Conservation (phyloP, 37 sponge, comb jelly and placozoan species). For the Beroe ovata region DNA sequence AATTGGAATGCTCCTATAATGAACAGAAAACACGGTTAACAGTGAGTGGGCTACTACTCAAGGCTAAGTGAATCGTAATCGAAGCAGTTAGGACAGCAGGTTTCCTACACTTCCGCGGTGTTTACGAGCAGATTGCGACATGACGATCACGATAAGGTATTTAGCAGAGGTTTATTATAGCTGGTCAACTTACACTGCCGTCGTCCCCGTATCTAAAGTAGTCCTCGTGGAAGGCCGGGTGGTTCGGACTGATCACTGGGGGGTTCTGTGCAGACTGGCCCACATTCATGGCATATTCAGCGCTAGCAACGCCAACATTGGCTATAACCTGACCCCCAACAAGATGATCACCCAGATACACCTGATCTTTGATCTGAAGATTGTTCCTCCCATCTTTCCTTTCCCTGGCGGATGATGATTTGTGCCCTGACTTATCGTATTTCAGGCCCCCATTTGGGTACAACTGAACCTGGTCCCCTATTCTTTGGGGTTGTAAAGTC, state of each 20-base stretch:
- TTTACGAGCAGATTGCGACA: too few species aligned
- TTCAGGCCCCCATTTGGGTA: not conserved
- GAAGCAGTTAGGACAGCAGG: not conserved
- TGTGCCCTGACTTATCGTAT: not conserved
- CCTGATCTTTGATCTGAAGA: not conserved
- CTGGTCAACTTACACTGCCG: conserved; percentile 57
- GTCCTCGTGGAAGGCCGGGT: conserved; percentile 21
- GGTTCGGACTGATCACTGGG: conserved; percentile 6
- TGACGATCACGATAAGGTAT: too few species aligned
- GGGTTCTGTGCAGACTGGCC: not conserved
- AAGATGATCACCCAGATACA: not conserved
- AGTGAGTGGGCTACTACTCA: not conserved
- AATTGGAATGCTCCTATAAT: too few species aligned
- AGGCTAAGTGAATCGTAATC: not conserved
- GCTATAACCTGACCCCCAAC: not conserved
- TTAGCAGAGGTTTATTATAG: too few species aligned
- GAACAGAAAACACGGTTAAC: not conserved
- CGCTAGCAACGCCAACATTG: not conserved
- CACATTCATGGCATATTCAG: not conserved
- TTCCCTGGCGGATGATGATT: too few species aligned
- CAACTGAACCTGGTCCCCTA: not conserved
- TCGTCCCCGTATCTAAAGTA: conserved; percentile 30
- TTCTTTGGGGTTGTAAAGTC: not conserved
- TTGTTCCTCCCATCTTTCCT: not conserved
- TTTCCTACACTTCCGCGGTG: not conserved